These are phyloP conservation scores for Homarus gammarus DNA, from an alignment of 2,888 invertebrate species.

Conservation along the genomic window DNA sequence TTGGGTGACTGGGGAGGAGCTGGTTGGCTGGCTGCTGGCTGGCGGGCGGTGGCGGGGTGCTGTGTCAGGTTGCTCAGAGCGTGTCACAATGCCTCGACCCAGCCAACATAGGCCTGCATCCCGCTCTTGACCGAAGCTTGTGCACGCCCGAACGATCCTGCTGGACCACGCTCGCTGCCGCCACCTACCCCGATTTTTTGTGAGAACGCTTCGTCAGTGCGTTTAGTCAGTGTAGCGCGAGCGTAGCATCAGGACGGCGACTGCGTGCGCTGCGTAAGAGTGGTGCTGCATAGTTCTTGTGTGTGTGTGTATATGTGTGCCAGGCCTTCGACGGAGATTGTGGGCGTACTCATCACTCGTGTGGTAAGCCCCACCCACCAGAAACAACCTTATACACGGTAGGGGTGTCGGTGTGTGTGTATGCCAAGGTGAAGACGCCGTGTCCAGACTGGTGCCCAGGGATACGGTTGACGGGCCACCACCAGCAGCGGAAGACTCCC, in stretches of 20 bases:
- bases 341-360: not conserved
- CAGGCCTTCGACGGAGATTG: not conserved
- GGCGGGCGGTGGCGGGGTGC: conserved; percentile 2
- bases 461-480: not conserved
- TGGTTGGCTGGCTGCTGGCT: conserved; percentile 23
- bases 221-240: conserved; percentile 48
- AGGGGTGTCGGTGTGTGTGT: conserved; percentile 20
- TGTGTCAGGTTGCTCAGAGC: not conserved
- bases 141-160: conserved; percentile 16
- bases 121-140: conserved; percentile 25
- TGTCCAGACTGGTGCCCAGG: not conserved
- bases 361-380: not conserved
- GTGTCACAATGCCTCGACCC: conserved; percentile 43
- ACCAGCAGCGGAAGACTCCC: not conserved
- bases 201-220: conserved; percentile 41
- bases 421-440: not conserved
- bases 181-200: conserved; percentile 42
- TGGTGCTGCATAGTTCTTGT: not conserved
- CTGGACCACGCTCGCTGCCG: conserved; percentile 1
- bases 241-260: conserved; percentile 29
- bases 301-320: not conserved
- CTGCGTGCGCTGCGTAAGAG: conserved; percentile 22
- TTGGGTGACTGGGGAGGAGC: not conserved
- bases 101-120: not conserved
- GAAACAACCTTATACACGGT: not conserved